These are phyloP conservation scores for Athripsodes cinereus DNA, from an alignment of 2,888 invertebrate species.

Conservation along the genomic window DNA sequence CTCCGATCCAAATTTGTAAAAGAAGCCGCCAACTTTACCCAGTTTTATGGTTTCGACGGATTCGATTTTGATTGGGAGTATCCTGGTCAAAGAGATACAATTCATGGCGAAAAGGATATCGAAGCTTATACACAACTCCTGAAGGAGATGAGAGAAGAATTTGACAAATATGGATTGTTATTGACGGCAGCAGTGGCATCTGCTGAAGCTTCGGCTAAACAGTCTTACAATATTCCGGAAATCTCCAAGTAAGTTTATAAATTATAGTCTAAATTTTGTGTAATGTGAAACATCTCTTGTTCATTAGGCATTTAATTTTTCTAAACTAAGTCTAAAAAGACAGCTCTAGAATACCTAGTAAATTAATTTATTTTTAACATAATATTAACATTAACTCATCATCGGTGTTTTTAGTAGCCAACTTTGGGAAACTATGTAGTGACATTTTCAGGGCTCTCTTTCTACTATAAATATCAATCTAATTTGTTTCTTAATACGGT, in stretches of 20 bases:
- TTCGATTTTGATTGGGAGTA: constrained; percentile 61
- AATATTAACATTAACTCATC: too few species aligned
- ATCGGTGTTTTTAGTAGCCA: too few species aligned
- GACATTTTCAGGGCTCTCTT: too few species aligned
- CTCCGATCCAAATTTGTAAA: constrained; percentile 41
- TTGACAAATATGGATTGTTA: constrained; percentile 39
- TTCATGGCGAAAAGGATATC: constrained; percentile 35
- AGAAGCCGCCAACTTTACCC: constrained; percentile 43
- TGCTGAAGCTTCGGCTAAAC: constrained; percentile 35
- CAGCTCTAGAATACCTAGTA: too few species aligned
- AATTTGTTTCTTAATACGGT: too few species aligned
- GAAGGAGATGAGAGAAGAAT: constrained; percentile 41
- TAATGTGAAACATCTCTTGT: too few species aligned
- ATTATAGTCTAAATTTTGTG: too few species aligned
- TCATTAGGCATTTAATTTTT: too few species aligned
- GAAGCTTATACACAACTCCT: constrained; percentile 38
- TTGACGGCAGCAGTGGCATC: constrained; percentile 52
- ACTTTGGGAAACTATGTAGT: too few species aligned
- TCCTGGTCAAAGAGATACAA: constrained; percentile 41
- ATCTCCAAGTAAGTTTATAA: constrained; percentile 13
- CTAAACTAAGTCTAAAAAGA: too few species aligned
- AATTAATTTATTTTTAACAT: too few species aligned
- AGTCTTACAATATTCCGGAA: constrained; percentile 40
- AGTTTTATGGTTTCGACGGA: constrained; percentile 52
- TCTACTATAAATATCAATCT: too few species aligned